Percentiles rank a stretch among this genome's conserved stretches.
These are phyloP conservation scores for Drosophila jambulina DNA, from an alignment of 1,140 invertebrate genomes.

Conservation along the genomic window DNA sequence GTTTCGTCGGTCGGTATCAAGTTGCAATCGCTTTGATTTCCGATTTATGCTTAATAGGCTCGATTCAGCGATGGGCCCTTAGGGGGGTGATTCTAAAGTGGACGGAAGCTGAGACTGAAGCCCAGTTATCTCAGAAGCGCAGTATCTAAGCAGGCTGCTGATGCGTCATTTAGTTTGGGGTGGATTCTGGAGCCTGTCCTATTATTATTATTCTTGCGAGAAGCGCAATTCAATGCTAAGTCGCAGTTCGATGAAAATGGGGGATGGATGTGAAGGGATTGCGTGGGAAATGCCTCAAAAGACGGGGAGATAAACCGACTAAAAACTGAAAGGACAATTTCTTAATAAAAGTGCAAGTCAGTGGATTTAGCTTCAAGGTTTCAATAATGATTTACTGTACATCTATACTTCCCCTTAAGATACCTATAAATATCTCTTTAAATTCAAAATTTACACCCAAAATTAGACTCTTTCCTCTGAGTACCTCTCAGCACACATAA, in stretches of 20 bases:
- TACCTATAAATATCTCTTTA: not conserved
- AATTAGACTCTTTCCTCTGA: not conserved
- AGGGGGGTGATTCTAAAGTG: slow-evolving; percentile 1
- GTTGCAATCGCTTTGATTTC: slow-evolving; percentile 42
- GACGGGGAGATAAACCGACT: not conserved
- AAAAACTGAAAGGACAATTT: not conserved
- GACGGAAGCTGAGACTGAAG: slow-evolving; percentile 1
- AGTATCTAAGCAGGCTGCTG: slow-evolving; percentile 24
- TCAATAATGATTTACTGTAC: not conserved
- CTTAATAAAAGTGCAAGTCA: slow-evolving; percentile 10
- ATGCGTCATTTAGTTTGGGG: slow-evolving; percentile 47
- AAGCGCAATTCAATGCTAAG: slow-evolving; percentile 40
- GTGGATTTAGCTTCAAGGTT: not conserved
- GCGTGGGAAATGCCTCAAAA: slow-evolving; percentile 6
- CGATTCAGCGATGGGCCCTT: not conserved
- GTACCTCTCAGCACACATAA: not conserved
- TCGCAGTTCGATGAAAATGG: slow-evolving; percentile 34
- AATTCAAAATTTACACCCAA: not conserved
- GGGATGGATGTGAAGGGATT: slow-evolving; percentile 9
- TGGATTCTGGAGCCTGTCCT: slow-evolving; percentile 24
- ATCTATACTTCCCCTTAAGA: not conserved
- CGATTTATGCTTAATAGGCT: slow-evolving; percentile 33
- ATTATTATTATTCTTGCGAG: slow-evolving; percentile 14
- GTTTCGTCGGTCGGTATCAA: slow-evolving; percentile 15
- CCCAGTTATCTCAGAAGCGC: slow-evolving; percentile 22